Evolutionary conservation across 2,113 vertebrate genomes (phyloP).

Genomic region (Thomomys bottae): DNA sequence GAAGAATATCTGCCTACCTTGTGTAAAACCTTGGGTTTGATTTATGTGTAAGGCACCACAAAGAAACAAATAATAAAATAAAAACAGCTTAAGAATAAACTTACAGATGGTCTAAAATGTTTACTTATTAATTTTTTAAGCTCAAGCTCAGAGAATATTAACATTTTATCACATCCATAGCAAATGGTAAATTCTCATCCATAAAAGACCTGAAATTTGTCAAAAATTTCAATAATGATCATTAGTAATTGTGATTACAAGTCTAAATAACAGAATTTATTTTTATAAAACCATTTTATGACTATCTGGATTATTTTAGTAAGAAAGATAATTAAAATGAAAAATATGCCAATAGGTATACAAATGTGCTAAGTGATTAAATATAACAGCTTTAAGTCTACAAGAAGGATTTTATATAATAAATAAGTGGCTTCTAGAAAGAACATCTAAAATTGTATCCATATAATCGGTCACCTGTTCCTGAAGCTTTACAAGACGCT

Average conservation of each 20-base stretch:
- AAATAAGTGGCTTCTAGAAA: background rate
- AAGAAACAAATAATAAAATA: background rate
- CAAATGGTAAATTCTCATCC: conserved; percentile 6
- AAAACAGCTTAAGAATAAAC: background rate
- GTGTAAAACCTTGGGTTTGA: background rate
- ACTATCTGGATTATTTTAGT: background rate
- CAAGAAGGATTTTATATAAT: background rate
- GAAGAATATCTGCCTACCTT: background rate
- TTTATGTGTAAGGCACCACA: background rate
- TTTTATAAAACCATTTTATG: background rate
- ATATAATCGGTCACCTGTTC: conserved; percentile 85
- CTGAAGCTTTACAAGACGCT: conserved; percentile 86
- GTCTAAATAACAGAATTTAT: background rate
- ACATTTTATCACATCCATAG: conserved; percentile 41
- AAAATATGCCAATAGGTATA: background rate
- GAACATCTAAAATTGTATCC: background rate
- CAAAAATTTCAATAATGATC: conserved; percentile 3
- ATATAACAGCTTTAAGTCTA: conserved; percentile 31
- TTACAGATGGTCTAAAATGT: conserved; percentile 19
- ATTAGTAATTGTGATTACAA: background rate
- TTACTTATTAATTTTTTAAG: conserved; percentile 29
- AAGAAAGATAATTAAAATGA: conserved; percentile 31
- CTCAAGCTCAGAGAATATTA: conserved; percentile 27
- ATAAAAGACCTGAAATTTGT: conserved; percentile 13
- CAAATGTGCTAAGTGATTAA: conserved; percentile 7